Conservation (phyloP, 2,113 vertebrate genomes). For the Petaurus breviceps region DNA sequence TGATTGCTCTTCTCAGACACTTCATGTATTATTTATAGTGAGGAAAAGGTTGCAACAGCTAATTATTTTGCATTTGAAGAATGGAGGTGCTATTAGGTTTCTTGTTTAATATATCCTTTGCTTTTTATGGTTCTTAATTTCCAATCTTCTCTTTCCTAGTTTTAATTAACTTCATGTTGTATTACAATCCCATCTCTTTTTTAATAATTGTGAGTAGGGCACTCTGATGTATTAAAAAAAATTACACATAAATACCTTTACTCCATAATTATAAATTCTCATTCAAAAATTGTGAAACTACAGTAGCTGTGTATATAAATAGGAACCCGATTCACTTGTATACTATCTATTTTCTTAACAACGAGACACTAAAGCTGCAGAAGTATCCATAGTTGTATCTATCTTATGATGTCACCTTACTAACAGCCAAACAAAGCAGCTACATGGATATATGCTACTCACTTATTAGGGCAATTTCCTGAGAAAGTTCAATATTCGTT, state of each 20-base stretch:
- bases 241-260: slow-evolving; percentile 4
- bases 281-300: slow-evolving; percentile 29
- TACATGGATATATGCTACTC: neutral
- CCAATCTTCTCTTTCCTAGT: neutral
- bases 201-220: neutral
- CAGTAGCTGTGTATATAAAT: neutral
- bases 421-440: neutral
- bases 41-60: neutral
- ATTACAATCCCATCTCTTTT: neutral
- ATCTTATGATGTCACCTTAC: neutral
- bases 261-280: neutral
- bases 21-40: slow-evolving; percentile 2
- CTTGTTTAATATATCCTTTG: neutral
- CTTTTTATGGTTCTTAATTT: slow-evolving; percentile 24
- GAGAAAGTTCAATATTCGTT: slow-evolving; percentile 3
- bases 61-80: neutral
- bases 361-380: slow-evolving; percentile 2
- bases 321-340: neutral
- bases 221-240: slow-evolving; percentile 23
- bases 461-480: slow-evolving; percentile 6
- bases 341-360: slow-evolving; percentile 3
- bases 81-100: slow-evolving; percentile 1
- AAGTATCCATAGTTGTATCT: neutral
- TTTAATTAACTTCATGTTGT: slow-evolving; percentile 28
- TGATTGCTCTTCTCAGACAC: slow-evolving; percentile 13